Evolutionary conservation across 2,797 vertebrate genomes (phyloP), one percentile per base, ranked within the genome.

Genomic region (Rhinichthys osculus): DNA sequence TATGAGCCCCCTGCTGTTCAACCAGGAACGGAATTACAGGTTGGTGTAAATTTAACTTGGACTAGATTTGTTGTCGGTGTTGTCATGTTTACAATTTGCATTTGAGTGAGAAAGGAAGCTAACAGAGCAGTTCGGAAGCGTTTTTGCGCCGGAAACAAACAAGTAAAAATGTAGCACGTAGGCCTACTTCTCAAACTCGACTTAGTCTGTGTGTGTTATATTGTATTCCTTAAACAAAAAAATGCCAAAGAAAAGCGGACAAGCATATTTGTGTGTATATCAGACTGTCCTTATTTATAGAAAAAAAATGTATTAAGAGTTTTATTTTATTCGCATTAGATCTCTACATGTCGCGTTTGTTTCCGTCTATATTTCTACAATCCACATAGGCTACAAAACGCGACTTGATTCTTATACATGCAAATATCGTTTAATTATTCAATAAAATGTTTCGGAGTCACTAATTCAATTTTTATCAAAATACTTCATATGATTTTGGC

Each of bases 1-100:
- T 35, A 44, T 54, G 74, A 85, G 83, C 83, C 83, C 77, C 84
- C 84, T 85, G 84, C 84, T 85, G 84, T 80, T 73, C 76, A 85
- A 50, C 27, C 67, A 10, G 33, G 19, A 69, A 47, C 44, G 47
- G 44, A 54, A 66, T 67, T n/a, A 85, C 84, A 85, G 84, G 77
- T 80, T 64, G 67, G 77, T 85, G 84, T 40, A 42, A 72, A 62
- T 80, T 71, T 85, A 84, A 85, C 83, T 78, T 40, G 14, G 57
- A 67, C 72, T 77, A 19, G 16, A 33, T 78, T 85, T 50, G 52
- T 50, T 78, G 35, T 13, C 38, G 47, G 35, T 73, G 38, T 70
- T 62, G 47, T 57, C 47, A 21, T 78, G 77, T 85, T 80, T 73
- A 59, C 50, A 59, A 47, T 71, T 72, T n/a, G 19, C 17, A 62